Conservation (phyloP, 1,140 invertebrate genomes). For the Meloidogyne floridensis region DNA sequence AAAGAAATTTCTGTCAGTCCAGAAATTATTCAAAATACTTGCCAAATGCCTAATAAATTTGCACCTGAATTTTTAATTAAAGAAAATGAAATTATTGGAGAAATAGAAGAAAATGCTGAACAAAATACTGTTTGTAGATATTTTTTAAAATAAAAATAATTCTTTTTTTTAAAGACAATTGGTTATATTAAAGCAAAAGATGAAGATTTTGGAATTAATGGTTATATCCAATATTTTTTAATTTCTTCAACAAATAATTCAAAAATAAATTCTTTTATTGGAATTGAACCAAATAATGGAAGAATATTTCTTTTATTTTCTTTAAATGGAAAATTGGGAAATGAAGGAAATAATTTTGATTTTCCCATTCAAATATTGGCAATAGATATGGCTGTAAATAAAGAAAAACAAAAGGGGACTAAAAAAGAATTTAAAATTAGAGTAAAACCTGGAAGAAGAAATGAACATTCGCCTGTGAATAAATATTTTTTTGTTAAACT, state of each 20-base stretch:
- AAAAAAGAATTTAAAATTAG: conserved; percentile 76
- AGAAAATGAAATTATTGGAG: conserved; percentile 19
- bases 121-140: conserved; percentile 41
- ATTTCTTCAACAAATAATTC: background rate
- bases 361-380: background rate
- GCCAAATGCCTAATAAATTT: conserved; percentile 35
- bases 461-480: conserved; percentile 87
- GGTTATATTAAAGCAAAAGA: conserved; percentile 17
- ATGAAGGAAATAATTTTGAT: background rate
- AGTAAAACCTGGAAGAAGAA: conserved; percentile 87
- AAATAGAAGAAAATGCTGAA: conserved; percentile 44
- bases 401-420: conserved; percentile 3
- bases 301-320: conserved; percentile 10
- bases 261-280: conserved; percentile 3
- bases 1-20: background rate
- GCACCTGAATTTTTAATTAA: conserved; percentile 37
- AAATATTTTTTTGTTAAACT: conserved; percentile 69
- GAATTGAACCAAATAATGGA: conserved; percentile 19
- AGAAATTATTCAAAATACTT: conserved; percentile 23
- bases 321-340: background rate
- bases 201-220: conserved; percentile 20
- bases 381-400: background rate
- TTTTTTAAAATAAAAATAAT: conserved; percentile 4
- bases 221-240: conserved; percentile 12
- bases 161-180: conserved; percentile 11